Percentiles rank a stretch among this genome's conserved stretches.
phyloP scores from a whole-genome alignment of 2,797 vertebrate species.

The Parotocinclus haroldoi region DNA sequence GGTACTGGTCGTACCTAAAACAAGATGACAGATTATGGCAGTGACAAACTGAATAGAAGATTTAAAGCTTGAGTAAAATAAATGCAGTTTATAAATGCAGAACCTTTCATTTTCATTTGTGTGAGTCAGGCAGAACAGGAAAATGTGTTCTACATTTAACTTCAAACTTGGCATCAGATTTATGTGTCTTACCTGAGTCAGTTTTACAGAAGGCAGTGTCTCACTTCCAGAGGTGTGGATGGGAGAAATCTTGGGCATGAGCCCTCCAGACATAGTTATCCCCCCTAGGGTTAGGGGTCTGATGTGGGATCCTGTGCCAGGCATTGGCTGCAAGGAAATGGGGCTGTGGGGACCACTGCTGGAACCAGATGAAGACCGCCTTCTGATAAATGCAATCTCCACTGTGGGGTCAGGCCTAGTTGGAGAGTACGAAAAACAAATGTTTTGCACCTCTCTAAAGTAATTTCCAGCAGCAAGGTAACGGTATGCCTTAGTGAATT shows the following conservation, averaged over 20 bases:
- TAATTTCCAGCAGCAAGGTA: too few species aligned
- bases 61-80: too few species aligned
- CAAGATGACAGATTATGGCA: conserved; percentile 41
- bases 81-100: too few species aligned
- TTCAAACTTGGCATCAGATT: background rate
- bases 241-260: conserved; percentile 60
- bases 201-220: conserved; percentile 55
- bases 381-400: conserved; percentile 88
- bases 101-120: too few species aligned
- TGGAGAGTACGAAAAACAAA: conserved; percentile 1
- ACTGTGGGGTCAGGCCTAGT: conserved; percentile 80
- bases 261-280: conserved; percentile 48
- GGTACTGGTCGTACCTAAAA: conserved; percentile 62
- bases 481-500: background rate
- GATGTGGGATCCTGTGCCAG: conserved; percentile 42
- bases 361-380: conserved; percentile 62
- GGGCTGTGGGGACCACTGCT: conserved; percentile 66
- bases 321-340: conserved; percentile 56
- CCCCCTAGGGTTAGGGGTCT: conserved; percentile 36
- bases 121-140: too few species aligned
- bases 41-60: background rate
- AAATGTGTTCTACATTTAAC: background rate
- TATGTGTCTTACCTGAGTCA: conserved; percentile 57
- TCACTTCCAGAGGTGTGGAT: conserved; percentile 60
- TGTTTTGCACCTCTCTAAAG: background rate